Evolutionary conservation across 64 coral and sea anemone genomes (phyloP).

Genomic region (Cladopsammia gracilis): DNA sequence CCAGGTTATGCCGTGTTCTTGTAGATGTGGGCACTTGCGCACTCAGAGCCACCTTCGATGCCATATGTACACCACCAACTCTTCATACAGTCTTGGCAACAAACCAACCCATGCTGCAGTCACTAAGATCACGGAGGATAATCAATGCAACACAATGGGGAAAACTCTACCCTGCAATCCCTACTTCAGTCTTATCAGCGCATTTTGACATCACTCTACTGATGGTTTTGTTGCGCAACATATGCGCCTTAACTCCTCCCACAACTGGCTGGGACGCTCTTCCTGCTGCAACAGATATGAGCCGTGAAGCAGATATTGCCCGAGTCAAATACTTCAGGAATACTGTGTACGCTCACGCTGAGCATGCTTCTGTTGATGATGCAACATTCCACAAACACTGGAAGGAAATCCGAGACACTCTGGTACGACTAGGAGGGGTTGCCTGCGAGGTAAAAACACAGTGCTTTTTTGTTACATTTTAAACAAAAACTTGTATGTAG

Average conservation of each 20-base stretch:
- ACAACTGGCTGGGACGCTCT: constrained; percentile 3
- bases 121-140: background rate
- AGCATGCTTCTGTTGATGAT: background rate
- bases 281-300: background rate
- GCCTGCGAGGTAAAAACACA: too few relatives aligned
- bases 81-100: background rate
- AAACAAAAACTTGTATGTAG: too few relatives aligned
- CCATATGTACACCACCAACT: background rate
- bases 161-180: background rate
- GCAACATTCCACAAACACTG: background rate
- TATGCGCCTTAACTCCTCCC: background rate
- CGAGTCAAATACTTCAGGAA: constrained; percentile 46
- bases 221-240: constrained; percentile 9
- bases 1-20: background rate
- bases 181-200: background rate
- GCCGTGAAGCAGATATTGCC: constrained; percentile 7
- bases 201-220: constrained; percentile 32
- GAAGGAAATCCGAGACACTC: background rate
- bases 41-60: background rate
- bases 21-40: constrained; percentile 19
- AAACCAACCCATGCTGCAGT: background rate
- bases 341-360: constrained; percentile 3
- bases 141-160: constrained; percentile 31
- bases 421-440: background rate
- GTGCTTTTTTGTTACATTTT: too few relatives aligned